Evolutionary conservation across 2,797 vertebrate species (phyloP), one percentile per base, ranked within the genome.

Genomic region (Acrocephalus scirpaceus): DNA sequence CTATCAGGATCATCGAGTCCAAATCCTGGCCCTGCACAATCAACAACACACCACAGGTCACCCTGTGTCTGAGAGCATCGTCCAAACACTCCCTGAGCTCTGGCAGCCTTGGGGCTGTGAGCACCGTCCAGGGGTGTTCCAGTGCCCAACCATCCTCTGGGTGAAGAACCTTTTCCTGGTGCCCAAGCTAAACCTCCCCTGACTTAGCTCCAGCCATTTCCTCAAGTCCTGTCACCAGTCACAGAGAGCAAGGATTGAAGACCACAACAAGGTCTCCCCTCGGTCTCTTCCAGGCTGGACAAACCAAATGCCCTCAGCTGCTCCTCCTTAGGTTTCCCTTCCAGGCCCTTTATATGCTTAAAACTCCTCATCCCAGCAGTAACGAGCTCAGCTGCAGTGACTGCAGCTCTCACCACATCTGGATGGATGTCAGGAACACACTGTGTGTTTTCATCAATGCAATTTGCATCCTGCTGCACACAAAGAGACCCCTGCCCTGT

Each of bases 181-280:
- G 16, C 16, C 34, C 50, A 27, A 7, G 10, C 21, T 32, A 57
- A 53, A 36, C 36, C 32, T 56, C 8, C 20, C 18, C 32, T 32
- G 44, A 50, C 22, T 48, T 5, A 27, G 44, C 22, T 57, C 18
- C 74, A 78, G 36, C 32, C 74, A 50, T 20, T 27, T 64, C 32
- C 50, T 19, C 30, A 30, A 56, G 14, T 34, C 25, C 60, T 83
- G 60, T 25, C 66, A 42, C 8, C 57, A 42, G n/a, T 22, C 26
- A 36, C 42, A 64, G 74, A 53, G 54, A 32, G 42, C 65, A 62
- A 48, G 44, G 11, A 54, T 1, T 36, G 40, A 34, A 54, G 40
- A 47, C 2, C 56, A 54, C n/a, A 20, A 15, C 0, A 1, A 54
- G 14, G 25, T 62, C 21, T 10, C 30, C 10, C 21, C 16, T 22